Conservation (phyloP, 1,140 invertebrate species). For the Pseudoatta argentina region DNA sequence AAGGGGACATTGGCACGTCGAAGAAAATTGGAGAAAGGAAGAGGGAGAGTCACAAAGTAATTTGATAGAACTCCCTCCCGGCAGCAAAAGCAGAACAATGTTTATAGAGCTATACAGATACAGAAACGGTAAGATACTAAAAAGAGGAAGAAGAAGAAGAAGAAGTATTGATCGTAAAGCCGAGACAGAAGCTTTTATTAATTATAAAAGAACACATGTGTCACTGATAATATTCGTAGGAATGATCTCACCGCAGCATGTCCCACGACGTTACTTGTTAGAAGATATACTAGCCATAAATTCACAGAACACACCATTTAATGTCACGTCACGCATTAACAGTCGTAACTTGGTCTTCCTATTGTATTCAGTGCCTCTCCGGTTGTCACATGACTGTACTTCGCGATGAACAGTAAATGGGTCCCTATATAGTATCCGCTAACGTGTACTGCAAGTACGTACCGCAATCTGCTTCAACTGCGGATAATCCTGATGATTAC, state of each 20-base stretch:
- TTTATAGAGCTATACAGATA: slow-evolving; percentile 3
- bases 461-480: slow-evolving; percentile 16
- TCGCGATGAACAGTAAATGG: slow-evolving; percentile 42
- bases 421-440: background rate
- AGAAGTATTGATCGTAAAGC: background rate
- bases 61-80: slow-evolving; percentile 18
- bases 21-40: background rate
- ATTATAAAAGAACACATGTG: slow-evolving; percentile 1
- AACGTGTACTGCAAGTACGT: background rate
- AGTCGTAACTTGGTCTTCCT: slow-evolving; percentile 48
- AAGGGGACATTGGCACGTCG: slow-evolving; percentile 37
- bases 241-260: slow-evolving; percentile 20
- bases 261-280: slow-evolving; percentile 64
- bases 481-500: slow-evolving; percentile 8
- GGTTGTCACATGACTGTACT: slow-evolving; percentile 36
- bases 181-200: background rate
- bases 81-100: slow-evolving; percentile 19
- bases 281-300: slow-evolving; percentile 48
- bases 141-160: background rate
- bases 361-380: slow-evolving; percentile 40
- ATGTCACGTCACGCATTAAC: slow-evolving; percentile 56
- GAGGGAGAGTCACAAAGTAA: slow-evolving; percentile 8
- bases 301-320: slow-evolving; percentile 45
- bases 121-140: slow-evolving; percentile 17
- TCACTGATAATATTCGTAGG: background rate